phyloP scores from a whole-genome alignment of 2,797 vertebrate species.

The Borostomias antarcticus region DNA sequence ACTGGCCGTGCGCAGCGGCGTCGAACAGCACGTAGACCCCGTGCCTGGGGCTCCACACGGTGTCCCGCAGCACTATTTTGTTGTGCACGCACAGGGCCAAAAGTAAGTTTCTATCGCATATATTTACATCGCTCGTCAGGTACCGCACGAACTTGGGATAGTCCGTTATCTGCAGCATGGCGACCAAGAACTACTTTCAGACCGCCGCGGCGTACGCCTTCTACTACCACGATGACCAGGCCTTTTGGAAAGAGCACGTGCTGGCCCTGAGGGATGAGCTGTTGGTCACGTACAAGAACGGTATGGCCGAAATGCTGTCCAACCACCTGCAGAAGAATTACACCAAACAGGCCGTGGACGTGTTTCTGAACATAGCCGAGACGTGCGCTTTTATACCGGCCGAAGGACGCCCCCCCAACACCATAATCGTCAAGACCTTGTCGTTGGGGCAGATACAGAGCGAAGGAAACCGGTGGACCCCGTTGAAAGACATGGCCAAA shows the following conservation, averaged over 20 bases:
- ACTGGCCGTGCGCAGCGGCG: background rate
- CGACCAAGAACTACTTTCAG: background rate
- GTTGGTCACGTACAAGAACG: background rate
- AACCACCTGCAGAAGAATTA: background rate
- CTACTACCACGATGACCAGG: background rate
- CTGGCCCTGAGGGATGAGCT: background rate
- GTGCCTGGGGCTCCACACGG: background rate
- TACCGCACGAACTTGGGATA: background rate
- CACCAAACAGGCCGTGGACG: background rate
- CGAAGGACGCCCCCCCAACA: background rate
- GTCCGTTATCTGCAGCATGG: background rate
- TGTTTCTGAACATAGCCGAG: background rate
- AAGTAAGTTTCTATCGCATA: background rate
- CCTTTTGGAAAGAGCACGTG: background rate
- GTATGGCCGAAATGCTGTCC: background rate
- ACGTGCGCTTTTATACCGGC: constrained; percentile 1
- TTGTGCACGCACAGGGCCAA: background rate
- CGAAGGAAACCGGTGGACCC: background rate
- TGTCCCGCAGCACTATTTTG: background rate
- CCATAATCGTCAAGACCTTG: background rate
- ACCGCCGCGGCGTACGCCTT: background rate
- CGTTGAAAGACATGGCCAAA: background rate
- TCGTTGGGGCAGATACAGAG: background rate
- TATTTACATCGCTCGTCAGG: constrained; percentile 1
- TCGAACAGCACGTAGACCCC: background rate